A percentile compares a stretch with the other conserved stretches of the same genome.
Evolutionary conservation across 92 coral and sea anemone genomes (phyloP).

Genomic region (Heliopora coerulea): DNA sequence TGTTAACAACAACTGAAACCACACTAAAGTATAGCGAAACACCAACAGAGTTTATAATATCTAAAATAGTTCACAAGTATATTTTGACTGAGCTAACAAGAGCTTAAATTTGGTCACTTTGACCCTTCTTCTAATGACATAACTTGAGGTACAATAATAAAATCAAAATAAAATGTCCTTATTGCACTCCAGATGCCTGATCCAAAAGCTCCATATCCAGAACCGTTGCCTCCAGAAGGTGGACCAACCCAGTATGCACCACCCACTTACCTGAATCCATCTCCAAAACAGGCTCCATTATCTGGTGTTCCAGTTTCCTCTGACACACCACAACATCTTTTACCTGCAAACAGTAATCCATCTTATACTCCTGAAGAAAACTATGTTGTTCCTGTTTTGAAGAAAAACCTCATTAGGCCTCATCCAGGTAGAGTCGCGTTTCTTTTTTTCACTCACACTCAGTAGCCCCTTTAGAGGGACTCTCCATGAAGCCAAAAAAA

Average conservation of each 20-base stretch:
- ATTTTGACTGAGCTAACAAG: too few species aligned
- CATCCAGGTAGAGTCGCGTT: conserved; percentile 42
- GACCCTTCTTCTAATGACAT: too few species aligned
- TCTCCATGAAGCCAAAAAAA: too few species aligned
- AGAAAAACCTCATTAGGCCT: conserved; percentile 57
- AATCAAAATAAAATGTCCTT: too few species aligned
- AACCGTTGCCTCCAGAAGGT: conserved; percentile 86
- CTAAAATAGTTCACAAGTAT: too few species aligned
- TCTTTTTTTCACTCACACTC: too few species aligned
- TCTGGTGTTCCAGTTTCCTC: background rate
- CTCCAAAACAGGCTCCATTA: conserved; percentile 1
- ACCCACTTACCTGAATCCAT: background rate
- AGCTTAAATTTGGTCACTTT: too few species aligned
- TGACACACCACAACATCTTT: conserved; percentile 6
- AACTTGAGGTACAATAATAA: too few species aligned
- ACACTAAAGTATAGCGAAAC: too few species aligned
- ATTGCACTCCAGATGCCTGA: conserved; percentile 58
- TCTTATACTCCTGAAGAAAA: conserved; percentile 15
- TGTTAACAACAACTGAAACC: too few species aligned
- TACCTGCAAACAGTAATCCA: conserved; percentile 19
- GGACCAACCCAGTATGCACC: conserved; percentile 31
- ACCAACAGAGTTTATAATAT: too few species aligned
- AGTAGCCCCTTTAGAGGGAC: too few species aligned
- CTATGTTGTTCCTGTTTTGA: conserved; percentile 35
- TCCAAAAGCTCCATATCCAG: conserved; percentile 65